Base-by-base conservation (phyloP, 2,113 vertebrate genomes). In the Heterotilapia buettikoferi region DNA sequence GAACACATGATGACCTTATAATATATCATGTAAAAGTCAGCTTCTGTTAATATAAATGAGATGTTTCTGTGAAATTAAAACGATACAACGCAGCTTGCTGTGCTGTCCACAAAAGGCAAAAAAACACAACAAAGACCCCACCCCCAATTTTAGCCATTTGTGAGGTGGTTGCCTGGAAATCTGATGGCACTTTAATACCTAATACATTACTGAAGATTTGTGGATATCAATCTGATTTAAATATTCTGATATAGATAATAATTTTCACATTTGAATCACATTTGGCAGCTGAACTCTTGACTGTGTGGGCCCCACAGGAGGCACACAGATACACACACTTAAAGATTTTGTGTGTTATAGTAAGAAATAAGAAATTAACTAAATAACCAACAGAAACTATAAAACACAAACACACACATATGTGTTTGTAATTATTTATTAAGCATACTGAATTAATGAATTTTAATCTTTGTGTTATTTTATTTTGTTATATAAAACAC, bases 1-100 rank as follows among this genome's bases (percentile, higher is more conserved):
- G 31, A 12, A 66, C 13, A 43, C 3, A 45, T 4, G 9, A 24
- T 71, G n/a, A 6, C 13, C 38, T 16, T 73, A 43, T 68, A 24
- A 8, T 40, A 68, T 71, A 71, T 16, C 38, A 43, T 26, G n/a
- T 24, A 71, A 43, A 43, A 71, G 21, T 73, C 38, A 26, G 13
- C 38, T 45, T 73, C 40, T 73, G 38, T 45, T 16, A 26, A 73
- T 73, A 26, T 45, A 73, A 73, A 45, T 45, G 0, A 73, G 21
- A 26, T 10, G 38, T 45, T 73, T 26, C 21, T 43, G 8, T 73
- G 38, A 45, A 73, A 26, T 45, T 45, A 45, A 45, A 45, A 45
- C 5, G 1, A 45, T 9, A 73, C 21, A 73, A 45, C 8, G 2
- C 13, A 0, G 9, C 68, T 73, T 40, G 13, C 21, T 12, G 21